Conservation (phyloP, 2,888 invertebrate species). For the Drosophila neutralis region DNA sequence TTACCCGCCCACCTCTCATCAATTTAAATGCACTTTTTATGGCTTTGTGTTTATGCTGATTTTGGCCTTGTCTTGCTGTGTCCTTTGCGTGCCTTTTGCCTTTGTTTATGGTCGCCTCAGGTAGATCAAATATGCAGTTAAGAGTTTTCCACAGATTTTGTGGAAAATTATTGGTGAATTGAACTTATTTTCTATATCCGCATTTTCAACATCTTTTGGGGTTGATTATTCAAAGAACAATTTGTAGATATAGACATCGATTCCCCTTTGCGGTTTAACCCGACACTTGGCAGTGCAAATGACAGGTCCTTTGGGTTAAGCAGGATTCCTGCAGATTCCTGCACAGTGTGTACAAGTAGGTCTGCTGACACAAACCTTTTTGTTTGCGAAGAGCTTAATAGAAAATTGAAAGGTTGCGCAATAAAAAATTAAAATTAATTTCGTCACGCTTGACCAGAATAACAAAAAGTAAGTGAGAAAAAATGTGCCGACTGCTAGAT, state of each 20-base stretch:
- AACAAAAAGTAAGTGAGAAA: background rate
- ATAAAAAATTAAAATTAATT: slow-evolving; percentile 79
- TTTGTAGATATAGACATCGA: background rate
- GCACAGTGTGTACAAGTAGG: slow-evolving; percentile 11
- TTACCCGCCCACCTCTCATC: slow-evolving; percentile 27
- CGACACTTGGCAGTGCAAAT: slow-evolving; percentile 31
- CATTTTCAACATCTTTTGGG: background rate
- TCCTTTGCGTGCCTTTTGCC: slow-evolving; percentile 49
- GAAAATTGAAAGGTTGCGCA: slow-evolving; percentile 74
- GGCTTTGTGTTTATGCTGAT: slow-evolving; percentile 24
- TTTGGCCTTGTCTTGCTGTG: slow-evolving; percentile 35
- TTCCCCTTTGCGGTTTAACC: slow-evolving; percentile 4
- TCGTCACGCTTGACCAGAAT: slow-evolving; percentile 53
- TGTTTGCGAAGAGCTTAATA: slow-evolving; percentile 59
- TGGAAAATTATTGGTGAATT: background rate
- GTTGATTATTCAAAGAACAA: background rate
- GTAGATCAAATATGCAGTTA: slow-evolving; percentile 24
- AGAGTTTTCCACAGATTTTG: background rate
- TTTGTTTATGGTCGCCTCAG: slow-evolving; percentile 44
- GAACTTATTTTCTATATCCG: background rate
- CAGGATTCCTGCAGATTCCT: slow-evolving; percentile 24
- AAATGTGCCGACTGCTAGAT: background rate
- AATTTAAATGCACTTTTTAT: slow-evolving; percentile 69
- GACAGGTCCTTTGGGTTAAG: slow-evolving; percentile 31
- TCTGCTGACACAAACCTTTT: slow-evolving; percentile 45